Evolutionary conservation across 1,140 invertebrate genomes (phyloP), one percentile per base, ranked within the genome.

Genomic region (Sarcophaga bullata): DNA sequence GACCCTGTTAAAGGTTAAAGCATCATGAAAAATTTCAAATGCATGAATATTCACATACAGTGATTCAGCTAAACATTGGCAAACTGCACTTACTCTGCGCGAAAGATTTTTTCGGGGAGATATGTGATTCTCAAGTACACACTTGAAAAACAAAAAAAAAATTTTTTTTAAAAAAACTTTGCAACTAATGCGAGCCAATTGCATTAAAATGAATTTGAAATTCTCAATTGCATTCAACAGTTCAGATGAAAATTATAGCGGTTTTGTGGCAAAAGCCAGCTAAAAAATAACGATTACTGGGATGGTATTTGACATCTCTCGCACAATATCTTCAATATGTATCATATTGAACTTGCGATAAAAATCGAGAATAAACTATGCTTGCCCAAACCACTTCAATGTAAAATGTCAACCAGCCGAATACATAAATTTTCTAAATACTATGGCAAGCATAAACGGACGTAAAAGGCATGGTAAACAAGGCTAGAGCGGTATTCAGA

Each of bases 1-100:
- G 75, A 78, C 75, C 75, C 75, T 78, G 75, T 50, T 78, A 78
- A 78, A 78, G 75, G 75, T 78, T 52, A 78, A 78, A 78, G 19
- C 48, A 50, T 78, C 75, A 78, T 52, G 75, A 50, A 78, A 78
- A 54, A 75, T 15, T 47, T 47, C 75, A 50, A 17, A 17, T 48
- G 25, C 75, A 78, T 78, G 75, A 78, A 78, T 78, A 78, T 78
- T 78, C 75, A 72, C 25, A 73, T 13, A 46, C 37, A 37, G 25
- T 37, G 25, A 37, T 37, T 37, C 25, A 11, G 52, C 62, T 7
- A 72, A 72, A 25, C 17, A 54, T 54, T 10, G 10, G 52, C 52
- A 25, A 25, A 8, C 62, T 25, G 62, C 62, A 72, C 8, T 37
- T 37, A 37, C 25, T 37, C 25, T 37, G 25, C 25, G 25, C 25